Evolutionary conservation across 2,113 vertebrate genomes (phyloP).

Genomic region (Indicator indicator): DNA sequence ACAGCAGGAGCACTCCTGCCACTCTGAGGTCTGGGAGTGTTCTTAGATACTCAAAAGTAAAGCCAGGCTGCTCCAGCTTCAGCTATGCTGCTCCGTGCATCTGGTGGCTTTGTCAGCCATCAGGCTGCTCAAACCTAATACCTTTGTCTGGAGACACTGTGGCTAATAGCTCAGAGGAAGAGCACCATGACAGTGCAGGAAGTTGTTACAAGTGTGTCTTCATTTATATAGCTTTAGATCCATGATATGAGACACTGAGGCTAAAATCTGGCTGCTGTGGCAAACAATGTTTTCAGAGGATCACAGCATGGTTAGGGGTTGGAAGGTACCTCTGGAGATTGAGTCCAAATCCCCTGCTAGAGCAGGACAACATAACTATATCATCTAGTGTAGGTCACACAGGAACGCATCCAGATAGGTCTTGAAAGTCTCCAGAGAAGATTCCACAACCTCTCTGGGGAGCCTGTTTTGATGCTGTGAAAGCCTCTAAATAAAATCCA

Average conservation of each 20-base stretch:
- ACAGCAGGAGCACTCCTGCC: background rate
- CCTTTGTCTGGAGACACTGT: background rate
- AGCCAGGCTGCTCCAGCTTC: background rate
- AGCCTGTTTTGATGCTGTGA: background rate
- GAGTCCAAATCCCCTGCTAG: too few relatives aligned
- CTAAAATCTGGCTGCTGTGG: background rate
- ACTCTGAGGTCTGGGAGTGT: background rate
- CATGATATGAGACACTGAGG: background rate
- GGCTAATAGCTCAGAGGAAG: background rate
- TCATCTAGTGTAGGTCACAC: too few relatives aligned
- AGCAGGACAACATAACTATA: too few relatives aligned
- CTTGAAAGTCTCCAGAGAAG: too few relatives aligned
- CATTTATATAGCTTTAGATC: background rate
- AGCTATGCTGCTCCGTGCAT: background rate
- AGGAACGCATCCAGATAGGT: too few relatives aligned
- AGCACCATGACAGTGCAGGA: background rate
- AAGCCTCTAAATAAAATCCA: background rate
- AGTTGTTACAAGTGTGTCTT: background rate
- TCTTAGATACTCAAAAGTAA: background rate
- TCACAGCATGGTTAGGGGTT: too few relatives aligned
- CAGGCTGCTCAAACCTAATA: background rate
- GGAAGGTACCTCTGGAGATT: too few relatives aligned
- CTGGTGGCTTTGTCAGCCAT: background rate
- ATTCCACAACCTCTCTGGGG: too few relatives aligned
- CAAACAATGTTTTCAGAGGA: background rate